Conservation (phyloP, 2,113 vertebrate species). For the Cryptotis parvus region DNA sequence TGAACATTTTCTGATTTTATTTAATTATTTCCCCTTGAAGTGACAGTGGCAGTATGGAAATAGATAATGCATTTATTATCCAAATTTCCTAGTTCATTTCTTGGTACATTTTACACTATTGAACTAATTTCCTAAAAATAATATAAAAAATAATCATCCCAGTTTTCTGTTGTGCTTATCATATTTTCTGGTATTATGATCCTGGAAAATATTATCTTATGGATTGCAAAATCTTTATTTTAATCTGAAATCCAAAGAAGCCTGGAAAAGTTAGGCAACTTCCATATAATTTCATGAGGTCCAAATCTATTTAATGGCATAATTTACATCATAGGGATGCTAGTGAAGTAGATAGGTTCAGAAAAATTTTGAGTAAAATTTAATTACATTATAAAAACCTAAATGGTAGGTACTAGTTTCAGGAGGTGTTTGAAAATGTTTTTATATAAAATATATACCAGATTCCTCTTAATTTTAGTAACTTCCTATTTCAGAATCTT, state of each 20-base stretch:
- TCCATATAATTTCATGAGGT: not conserved
- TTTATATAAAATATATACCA: not conserved
- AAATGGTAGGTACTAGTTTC: not conserved
- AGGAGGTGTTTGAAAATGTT: not conserved
- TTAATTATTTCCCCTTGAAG: not conserved
- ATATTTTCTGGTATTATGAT: not conserved
- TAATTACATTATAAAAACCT: not conserved
- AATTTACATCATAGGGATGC: not conserved
- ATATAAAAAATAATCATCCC: not conserved
- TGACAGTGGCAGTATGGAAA: not conserved
- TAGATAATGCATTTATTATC: slow-evolving; percentile 37
- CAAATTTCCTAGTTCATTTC: not conserved
- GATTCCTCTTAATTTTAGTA: not conserved
- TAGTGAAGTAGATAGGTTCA: not conserved
- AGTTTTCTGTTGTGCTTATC: not conserved
- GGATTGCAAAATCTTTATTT: not conserved
- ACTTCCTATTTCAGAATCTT: not conserved
- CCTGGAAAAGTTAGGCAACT: not conserved
- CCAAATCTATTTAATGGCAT: not conserved
- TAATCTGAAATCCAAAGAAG: no score
- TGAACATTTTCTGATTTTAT: not conserved
- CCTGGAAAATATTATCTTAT: not conserved
- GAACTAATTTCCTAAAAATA: not conserved
- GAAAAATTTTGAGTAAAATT: not conserved
- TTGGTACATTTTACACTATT: not conserved